Conservation (phyloP, 2,113 vertebrate genomes). For the Zosterops pallidus region DNA sequence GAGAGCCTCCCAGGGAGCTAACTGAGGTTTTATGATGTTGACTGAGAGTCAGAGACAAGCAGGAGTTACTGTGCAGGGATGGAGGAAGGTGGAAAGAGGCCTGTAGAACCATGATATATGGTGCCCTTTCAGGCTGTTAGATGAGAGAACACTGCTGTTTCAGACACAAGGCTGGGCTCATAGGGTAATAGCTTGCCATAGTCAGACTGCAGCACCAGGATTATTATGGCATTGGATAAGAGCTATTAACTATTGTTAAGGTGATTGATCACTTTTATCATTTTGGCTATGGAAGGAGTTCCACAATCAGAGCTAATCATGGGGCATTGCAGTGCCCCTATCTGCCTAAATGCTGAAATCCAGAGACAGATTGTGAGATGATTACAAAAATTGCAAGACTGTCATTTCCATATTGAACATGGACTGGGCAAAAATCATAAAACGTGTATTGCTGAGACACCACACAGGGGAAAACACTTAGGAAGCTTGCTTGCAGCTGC, state of each 20-base stretch:
- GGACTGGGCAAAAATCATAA: slow-evolving; percentile 35
- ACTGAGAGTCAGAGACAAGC: background rate
- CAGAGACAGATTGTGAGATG: slow-evolving; percentile 56
- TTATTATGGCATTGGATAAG: slow-evolving; percentile 50
- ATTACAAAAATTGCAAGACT: slow-evolving; percentile 67
- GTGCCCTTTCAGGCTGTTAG: background rate
- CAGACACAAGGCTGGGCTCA: slow-evolving; percentile 41
- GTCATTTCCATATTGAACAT: slow-evolving; percentile 69
- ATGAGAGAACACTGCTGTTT: background rate
- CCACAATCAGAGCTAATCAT: slow-evolving; percentile 71
- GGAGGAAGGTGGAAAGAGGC: slow-evolving; percentile 12
- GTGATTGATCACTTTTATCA: slow-evolving; percentile 68
- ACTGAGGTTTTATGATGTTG: background rate
- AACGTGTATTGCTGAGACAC: slow-evolving; percentile 31
- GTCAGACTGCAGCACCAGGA: slow-evolving; percentile 34
- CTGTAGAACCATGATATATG: background rate
- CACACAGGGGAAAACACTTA: slow-evolving; percentile 15
- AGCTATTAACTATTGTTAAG: slow-evolving; percentile 71
- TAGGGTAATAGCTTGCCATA: slow-evolving; percentile 43
- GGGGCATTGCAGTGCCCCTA: slow-evolving; percentile 37
- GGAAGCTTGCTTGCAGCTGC: slow-evolving; percentile 17
- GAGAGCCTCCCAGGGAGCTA: background rate
- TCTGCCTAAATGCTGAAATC: slow-evolving; percentile 65
- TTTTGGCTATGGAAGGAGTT: slow-evolving; percentile 63
- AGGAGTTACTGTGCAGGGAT: background rate